Evolutionary conservation across 2,888 invertebrate species (phyloP).

Genomic region (Mythimna albipuncta): DNA sequence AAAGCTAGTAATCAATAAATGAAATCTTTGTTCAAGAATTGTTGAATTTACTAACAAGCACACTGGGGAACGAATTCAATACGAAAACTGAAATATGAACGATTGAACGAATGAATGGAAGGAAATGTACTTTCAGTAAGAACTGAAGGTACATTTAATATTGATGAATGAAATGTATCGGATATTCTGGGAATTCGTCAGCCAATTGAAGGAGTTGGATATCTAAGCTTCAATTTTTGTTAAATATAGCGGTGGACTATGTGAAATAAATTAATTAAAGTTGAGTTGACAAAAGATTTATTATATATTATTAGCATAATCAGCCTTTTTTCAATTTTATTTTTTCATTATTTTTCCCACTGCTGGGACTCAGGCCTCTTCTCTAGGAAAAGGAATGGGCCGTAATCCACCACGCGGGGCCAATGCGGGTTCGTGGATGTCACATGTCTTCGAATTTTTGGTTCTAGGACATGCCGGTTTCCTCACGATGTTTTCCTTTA

Average conservation of each 20-base stretch:
- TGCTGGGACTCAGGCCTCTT: too few relatives aligned
- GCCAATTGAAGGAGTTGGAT: constrained; percentile 2
- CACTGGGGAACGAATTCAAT: constrained; percentile 66
- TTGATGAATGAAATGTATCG: constrained; percentile 44
- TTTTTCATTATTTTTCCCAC: too few relatives aligned
- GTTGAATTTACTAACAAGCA: constrained; percentile 70
- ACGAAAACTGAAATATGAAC: constrained; percentile 53
- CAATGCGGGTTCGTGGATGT: too few relatives aligned
- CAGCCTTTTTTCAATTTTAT: too few relatives aligned
- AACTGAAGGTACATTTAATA: constrained; percentile 29
- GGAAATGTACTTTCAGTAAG: too few relatives aligned
- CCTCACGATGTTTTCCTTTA: too few relatives aligned
- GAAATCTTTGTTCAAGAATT: constrained; percentile 38
- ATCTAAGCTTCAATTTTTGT: constrained; percentile 6
- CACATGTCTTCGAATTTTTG: too few relatives aligned
- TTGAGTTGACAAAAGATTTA: too few relatives aligned
- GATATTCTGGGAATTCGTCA: constrained; percentile 35
- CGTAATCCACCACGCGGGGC: too few relatives aligned
- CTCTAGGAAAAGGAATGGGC: too few relatives aligned
- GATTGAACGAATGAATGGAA: constrained; percentile 16
- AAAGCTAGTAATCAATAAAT: constrained; percentile 43
- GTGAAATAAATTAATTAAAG: background rate
- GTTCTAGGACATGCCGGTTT: too few relatives aligned
- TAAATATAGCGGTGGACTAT: background rate
- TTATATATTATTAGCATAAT: too few relatives aligned